A percentile compares a stretch with the other conserved stretches of the same genome.
phyloP scores from a whole-genome alignment of 1,140 invertebrate species.

The Neocloeon triangulifer region DNA sequence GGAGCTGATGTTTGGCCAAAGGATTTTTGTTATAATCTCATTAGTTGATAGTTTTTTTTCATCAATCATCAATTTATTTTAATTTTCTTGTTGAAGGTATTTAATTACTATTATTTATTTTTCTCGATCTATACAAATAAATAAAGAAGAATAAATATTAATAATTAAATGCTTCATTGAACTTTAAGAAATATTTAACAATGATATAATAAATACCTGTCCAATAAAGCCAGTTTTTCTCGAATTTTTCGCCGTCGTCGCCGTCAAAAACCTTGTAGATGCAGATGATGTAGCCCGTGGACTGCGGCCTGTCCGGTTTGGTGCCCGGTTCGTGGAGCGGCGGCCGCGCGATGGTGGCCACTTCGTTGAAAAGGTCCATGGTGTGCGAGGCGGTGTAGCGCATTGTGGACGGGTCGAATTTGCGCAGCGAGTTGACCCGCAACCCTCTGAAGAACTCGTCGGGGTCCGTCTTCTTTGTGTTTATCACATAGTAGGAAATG shows the following conservation, averaged over 20 bases:
- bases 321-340: conserved; percentile 49
- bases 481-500: conserved; percentile 74
- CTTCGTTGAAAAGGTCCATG: conserved; percentile 65
- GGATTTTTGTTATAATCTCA: too few relatives aligned
- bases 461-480: conserved; percentile 61
- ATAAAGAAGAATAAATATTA: too few relatives aligned
- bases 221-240: conserved; percentile 85
- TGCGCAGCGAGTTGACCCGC: conserved; percentile 49
- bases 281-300: conserved; percentile 72
- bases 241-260: conserved; percentile 71
- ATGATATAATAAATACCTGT: too few relatives aligned
- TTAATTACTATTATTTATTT: too few relatives aligned
- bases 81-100: too few relatives aligned
- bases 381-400: conserved; percentile 66
- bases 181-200: too few relatives aligned
- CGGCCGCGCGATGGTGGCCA: conserved; percentile 70
- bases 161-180: too few relatives aligned
- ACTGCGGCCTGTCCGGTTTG: conserved; percentile 23
- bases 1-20: too few relatives aligned
- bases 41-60: too few relatives aligned
- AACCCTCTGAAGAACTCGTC: conserved; percentile 62
- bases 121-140: too few relatives aligned
- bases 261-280: conserved; percentile 88
- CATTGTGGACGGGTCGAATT: conserved; percentile 59
- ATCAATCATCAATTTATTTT: too few relatives aligned